Base-by-base conservation (phyloP, 2,888 invertebrate genomes). In the Tetragonisca angustula region DNA sequence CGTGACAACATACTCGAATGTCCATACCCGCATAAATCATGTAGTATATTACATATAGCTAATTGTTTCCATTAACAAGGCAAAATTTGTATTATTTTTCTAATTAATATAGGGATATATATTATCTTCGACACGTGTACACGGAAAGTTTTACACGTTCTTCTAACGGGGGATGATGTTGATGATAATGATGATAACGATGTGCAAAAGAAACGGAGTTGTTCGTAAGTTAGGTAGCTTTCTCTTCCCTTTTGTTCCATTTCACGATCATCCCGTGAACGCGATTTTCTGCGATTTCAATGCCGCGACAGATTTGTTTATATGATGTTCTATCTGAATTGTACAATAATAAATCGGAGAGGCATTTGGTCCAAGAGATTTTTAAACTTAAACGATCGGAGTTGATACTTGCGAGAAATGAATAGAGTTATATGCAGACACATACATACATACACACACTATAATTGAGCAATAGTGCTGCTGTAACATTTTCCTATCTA, bases 31-130 rank as follows among this genome's bases (percentile, higher is more conserved):
- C 86, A 87, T 90, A 89, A 88, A 88, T 85, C 84, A 89, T 84
- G 91, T 90, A 90, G 88, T 90, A 85, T 81, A 89, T 87, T 87
- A 89, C 77, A 87, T 88, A 92, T 93, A 93, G 93, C 88, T 87
- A 93, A 94, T 93, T 92, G 88, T 93, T 93, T 92, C 91, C 91
- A 92, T 90, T 88, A 85, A 91, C 90, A 90, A 87, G 83, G 71
- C 87, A 83, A 91, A 91, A 91, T 89, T 87, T 91, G 92, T 94
- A 93, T 94, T 94, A 94, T 94, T 94, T 94, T 94, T 94, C 90
- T 93, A 93, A 93, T 91, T 92, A 92, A 83, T 90, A 91, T 90
- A 90, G 87, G 85, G 79, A 74, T 87, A 84, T 89, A 85, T 87
- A 87, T 81, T 83, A 86, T 82, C 77, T 73, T 85, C 54, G 83